A percentile compares a stretch with the other conserved stretches of the same genome.
Conservation (phyloP, 2,888 invertebrate species). For the Eurytoma adleriae region DNA sequence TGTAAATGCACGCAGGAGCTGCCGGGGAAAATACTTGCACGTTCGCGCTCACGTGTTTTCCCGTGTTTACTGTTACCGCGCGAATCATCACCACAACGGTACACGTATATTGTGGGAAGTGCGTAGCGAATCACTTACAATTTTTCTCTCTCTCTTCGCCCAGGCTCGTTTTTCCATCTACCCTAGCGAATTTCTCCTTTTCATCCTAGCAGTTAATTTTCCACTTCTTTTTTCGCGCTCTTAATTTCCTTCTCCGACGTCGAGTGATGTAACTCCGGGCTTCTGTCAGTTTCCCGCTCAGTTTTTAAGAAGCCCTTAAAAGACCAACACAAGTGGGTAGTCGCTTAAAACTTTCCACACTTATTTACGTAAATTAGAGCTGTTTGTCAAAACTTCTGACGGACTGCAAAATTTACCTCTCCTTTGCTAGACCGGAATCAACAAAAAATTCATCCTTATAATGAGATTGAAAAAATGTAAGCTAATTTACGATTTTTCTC, state of each 20-base stretch:
- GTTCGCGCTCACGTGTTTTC: not conserved
- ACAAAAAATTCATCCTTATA: too few relatives aligned
- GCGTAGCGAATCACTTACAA: conserved; percentile 7
- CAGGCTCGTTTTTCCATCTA: not conserved
- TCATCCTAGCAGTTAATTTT: not conserved
- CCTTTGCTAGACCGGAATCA: too few relatives aligned
- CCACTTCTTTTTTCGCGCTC: not conserved
- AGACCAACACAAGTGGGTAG: not conserved
- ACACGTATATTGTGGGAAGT: conserved; percentile 5
- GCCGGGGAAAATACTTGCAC: conserved; percentile 32
- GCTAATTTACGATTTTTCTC: too few relatives aligned
- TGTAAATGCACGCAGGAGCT: not conserved
- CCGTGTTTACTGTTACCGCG: conserved; percentile 37
- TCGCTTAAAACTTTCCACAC: not conserved
- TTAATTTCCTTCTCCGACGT: not conserved
- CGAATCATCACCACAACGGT: conserved; percentile 39
- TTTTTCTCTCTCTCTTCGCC: not conserved
- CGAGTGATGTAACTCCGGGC: not conserved
- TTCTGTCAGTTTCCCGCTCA: not conserved
- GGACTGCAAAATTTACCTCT: not conserved
- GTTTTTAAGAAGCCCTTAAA: conserved; percentile 8
- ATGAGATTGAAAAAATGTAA: too few relatives aligned
- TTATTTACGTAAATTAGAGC: conserved; percentile 16
- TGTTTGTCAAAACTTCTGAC: conserved; percentile 23
- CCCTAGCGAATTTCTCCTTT: not conserved